Evolutionary conservation across 2,113 vertebrate genomes (phyloP).

Genomic region (Colaptes auratus): DNA sequence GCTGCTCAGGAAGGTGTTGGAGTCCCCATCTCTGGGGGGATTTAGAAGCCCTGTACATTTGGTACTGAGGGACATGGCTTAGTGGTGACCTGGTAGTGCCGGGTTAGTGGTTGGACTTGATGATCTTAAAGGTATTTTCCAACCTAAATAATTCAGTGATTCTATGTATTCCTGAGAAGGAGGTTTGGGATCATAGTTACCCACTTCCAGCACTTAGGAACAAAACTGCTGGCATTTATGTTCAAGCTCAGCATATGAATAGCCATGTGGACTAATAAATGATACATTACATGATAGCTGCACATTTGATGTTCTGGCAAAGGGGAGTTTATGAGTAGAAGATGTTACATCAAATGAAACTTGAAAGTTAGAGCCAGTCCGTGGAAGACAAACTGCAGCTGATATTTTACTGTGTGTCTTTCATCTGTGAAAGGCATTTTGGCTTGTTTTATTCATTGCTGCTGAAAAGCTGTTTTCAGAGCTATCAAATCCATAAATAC

Average conservation of each 20-base stretch:
- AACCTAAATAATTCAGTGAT: neutral
- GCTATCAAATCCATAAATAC: slow-evolving; percentile 1
- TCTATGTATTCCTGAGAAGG: neutral
- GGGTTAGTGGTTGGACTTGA: neutral
- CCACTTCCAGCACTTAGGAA: neutral
- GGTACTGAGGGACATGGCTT: neutral
- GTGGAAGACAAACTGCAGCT: neutral
- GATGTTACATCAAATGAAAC: neutral
- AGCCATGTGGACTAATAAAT: neutral
- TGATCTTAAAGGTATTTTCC: neutral
- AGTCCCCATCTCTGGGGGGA: neutral
- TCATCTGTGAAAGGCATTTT: neutral
- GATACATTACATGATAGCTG: rapidly evolving
- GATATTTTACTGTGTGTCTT: neutral
- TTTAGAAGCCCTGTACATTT: neutral
- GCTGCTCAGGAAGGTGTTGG: neutral
- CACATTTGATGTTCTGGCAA: rapidly evolving
- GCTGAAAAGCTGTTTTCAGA: neutral
- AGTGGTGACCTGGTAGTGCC: neutral
- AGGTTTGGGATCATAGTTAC: too few relatives aligned
- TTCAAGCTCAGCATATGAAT: rapidly evolving
- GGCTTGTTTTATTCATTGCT: slow-evolving; percentile 4
- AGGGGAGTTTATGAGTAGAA: neutral
- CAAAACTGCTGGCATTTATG: neutral
- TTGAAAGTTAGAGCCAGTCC: neutral